These are phyloP conservation scores for Eupithecia dodoneata DNA, from an alignment of 2,888 invertebrate genomes.

Conservation along the genomic window DNA sequence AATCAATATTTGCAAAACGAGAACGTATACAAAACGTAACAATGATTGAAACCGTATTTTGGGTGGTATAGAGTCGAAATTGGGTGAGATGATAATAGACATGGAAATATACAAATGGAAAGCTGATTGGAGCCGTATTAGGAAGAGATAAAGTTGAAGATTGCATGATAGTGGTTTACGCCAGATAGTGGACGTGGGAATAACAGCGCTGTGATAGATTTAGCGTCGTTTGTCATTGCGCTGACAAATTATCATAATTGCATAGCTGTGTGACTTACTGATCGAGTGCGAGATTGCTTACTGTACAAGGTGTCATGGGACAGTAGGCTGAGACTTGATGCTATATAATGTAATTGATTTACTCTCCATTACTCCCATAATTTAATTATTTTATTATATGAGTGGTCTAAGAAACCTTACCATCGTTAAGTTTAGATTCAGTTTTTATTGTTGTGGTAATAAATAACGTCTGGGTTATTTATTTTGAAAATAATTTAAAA, in stretches of 20 bases:
- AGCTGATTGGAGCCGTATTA: not conserved
- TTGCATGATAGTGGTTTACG: slow-evolving; percentile 13
- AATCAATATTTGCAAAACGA: slow-evolving; percentile 40
- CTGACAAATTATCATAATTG: slow-evolving; percentile 38
- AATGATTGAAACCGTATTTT: not conserved
- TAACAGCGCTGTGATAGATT: slow-evolving; percentile 35
- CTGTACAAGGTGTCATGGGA: slow-evolving; percentile 6
- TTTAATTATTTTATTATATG: not conserved
- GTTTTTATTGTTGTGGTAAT: not conserved
- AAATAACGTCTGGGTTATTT: not conserved
- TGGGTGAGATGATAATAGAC: not conserved
- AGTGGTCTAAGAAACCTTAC: not conserved
- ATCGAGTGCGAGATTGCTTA: slow-evolving; percentile 14
- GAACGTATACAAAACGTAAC: slow-evolving; percentile 19
- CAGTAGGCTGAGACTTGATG: not conserved
- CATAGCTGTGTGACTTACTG: slow-evolving; percentile 22
- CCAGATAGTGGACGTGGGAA: slow-evolving; percentile 35
- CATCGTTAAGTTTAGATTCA: not conserved
- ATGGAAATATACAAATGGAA: not conserved
- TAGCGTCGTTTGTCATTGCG: slow-evolving; percentile 38
- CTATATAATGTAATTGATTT: not conserved
- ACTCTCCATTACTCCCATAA: no score
- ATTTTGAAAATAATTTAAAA: not conserved
- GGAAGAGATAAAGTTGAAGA: slow-evolving; percentile 5
- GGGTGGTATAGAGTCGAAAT: not conserved